phyloP scores from a whole-genome alignment of 2,113 vertebrate species.

The Otis tarda region DNA sequence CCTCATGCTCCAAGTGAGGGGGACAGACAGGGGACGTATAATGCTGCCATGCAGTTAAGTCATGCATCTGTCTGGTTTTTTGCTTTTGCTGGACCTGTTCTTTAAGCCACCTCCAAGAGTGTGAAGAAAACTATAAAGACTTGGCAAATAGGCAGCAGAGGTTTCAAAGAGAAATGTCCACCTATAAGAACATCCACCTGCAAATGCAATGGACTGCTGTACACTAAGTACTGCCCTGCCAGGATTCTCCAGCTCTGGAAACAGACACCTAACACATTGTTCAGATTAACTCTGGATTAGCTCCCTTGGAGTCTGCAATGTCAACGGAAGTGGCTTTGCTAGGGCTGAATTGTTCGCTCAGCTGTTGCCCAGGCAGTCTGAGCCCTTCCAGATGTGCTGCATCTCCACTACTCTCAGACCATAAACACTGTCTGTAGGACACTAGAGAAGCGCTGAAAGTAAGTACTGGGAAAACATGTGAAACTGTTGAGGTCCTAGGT shows the following conservation, averaged over 20 bases:
- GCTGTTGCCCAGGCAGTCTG: background rate
- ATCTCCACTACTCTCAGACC: background rate
- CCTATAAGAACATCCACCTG: background rate
- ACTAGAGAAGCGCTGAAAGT: background rate
- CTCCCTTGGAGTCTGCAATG: background rate
- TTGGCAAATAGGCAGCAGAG: background rate
- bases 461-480: background rate
- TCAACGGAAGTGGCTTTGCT: background rate
- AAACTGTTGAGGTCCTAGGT: background rate
- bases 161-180: background rate
- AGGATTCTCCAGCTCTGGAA: background rate
- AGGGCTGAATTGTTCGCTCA: accelerated
- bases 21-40: background rate
- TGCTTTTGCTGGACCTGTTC: background rate
- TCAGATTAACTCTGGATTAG: background rate
- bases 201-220: background rate
- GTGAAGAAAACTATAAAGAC: background rate
- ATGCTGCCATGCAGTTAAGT: background rate
- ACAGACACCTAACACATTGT: background rate
- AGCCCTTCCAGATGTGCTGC: background rate
- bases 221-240: background rate
- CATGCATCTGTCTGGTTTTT: background rate
- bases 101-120: background rate
- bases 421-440: background rate
- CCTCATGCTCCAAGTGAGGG: background rate